These are phyloP conservation scores for Menidia beryllina DNA, from an alignment of 2,113 vertebrate species.

Conservation along the genomic window DNA sequence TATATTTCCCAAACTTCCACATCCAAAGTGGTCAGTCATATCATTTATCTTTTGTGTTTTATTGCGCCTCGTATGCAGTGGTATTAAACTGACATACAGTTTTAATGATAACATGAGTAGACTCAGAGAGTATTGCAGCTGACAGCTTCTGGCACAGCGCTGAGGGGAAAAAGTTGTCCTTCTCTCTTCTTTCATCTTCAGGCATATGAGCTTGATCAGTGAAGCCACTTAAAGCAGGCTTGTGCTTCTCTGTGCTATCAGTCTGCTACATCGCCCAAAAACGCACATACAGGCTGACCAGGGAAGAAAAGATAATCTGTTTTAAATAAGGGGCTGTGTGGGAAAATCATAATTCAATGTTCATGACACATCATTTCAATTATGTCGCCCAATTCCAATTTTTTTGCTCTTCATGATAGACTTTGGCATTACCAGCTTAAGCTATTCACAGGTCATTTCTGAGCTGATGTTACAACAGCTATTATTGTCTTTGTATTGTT, in stretches of 20 bases:
- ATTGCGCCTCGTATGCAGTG: constrained; percentile 11
- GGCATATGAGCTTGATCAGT: constrained; percentile 64
- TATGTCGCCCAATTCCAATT: not conserved
- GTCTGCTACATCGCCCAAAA: constrained; percentile 43
- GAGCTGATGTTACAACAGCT: not conserved
- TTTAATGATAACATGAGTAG: constrained; percentile 39
- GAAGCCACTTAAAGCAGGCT: constrained; percentile 59
- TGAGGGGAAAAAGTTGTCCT: not conserved
- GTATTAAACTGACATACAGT: constrained; percentile 30
- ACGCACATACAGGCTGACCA: constrained; percentile 22
- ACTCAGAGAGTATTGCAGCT: constrained; percentile 31
- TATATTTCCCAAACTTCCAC: constrained; percentile 29
- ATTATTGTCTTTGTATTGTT: not conserved
- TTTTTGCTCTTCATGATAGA: not conserved
- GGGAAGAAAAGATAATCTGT: constrained; percentile 38
- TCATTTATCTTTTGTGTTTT: constrained; percentile 19
- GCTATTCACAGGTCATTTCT: not conserved
- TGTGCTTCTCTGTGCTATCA: constrained; percentile 63
- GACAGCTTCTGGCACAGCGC: constrained; percentile 45
- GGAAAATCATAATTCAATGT: constrained; percentile 43
- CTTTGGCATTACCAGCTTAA: not conserved
- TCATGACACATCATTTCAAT: constrained; percentile 36
- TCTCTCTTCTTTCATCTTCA: constrained; percentile 56
- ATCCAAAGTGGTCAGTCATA: constrained; percentile 33
- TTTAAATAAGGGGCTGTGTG: constrained; percentile 55